Base-by-base conservation (phyloP, 2,888 invertebrate species). In the Conus canariensis region DNA sequence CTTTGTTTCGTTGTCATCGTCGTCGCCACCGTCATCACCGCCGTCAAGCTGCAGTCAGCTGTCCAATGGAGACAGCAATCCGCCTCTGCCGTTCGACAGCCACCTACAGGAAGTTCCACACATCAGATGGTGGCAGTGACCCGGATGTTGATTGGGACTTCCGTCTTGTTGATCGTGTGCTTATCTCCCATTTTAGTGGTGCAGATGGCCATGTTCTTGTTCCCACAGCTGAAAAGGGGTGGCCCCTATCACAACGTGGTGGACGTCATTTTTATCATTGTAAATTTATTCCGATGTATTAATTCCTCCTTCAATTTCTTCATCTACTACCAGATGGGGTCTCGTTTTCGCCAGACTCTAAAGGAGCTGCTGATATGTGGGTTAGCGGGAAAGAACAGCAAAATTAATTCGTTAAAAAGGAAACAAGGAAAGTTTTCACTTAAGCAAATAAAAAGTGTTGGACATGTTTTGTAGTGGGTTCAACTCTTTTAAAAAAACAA, bases 281-380 rank as follows among this genome's bases (percentile, higher is more conserved):
- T 88, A n/a, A 30, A 67, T 22, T 25, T 77, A 10, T 77, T 88
- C 77, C 19, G 88, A 14, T 77, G 74, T 59, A n/a, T 59, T 59
- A 88, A 88, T 59, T 88, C 74, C 25, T 88, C 88, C 0, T 19
- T 74, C 8, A 88, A 88, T 25, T 88, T 88, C 77, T 88, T 88
- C 59, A 19, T 88, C 58, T 88, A 88, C 25, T 77, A 77, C 8
- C 70, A 12, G 16, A 74, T 88, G 88, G 88, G 88, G 59, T 77
- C 88, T 10, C 74, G 77, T 22, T 88, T 88, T 22, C 88, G 74
- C 56, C 22, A 58, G 25, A 77, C 77, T 5, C 58, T 74, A 12
- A 58, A 70, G 77, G 60, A 64, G 60, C 60, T 64, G 9, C 60
- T 64, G 60, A 45, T 4, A 45, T 45, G 45, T 45, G 45, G 45